phyloP scores from a whole-genome alignment of 2,888 invertebrate species.

The Pheosia tremula region DNA sequence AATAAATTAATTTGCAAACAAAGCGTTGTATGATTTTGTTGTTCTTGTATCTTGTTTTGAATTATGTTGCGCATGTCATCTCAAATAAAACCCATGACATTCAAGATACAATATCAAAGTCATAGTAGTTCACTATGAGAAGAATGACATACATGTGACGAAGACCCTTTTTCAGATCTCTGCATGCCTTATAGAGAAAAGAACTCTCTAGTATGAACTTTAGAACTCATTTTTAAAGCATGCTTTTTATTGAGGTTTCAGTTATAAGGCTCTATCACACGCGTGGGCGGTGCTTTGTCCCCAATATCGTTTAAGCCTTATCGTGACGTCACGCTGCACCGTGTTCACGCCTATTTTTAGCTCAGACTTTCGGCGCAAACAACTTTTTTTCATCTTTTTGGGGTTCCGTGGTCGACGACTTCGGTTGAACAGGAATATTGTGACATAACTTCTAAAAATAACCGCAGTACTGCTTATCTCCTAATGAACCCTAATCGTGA shows the following conservation, averaged over 20 bases:
- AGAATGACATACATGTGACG: no score
- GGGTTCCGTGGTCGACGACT: neutral
- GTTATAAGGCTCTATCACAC: neutral
- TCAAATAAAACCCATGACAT: no score
- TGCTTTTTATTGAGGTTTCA: neutral
- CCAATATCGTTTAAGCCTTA: constrained; percentile 17
- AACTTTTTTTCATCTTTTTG: constrained; percentile 5
- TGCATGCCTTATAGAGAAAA: neutral
- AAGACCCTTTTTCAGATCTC: no score
- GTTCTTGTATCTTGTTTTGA: no score
- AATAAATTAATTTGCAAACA: no score
- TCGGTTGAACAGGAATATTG: neutral
- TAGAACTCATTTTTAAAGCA: neutral
- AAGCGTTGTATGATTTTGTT: no score
- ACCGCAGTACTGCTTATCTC: neutral
- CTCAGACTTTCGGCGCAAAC: constrained; percentile 32
- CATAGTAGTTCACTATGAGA: no score
- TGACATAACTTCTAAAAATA: neutral
- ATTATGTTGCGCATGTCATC: no score
- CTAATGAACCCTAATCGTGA: no score
- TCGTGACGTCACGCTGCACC: constrained; percentile 22
- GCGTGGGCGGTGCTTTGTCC: neutral
- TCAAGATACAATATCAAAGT: no score
- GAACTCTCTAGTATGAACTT: neutral
- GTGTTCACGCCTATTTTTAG: constrained; percentile 42